Base-by-base conservation (phyloP, 2,113 vertebrate species). In the Zingel zingel region DNA sequence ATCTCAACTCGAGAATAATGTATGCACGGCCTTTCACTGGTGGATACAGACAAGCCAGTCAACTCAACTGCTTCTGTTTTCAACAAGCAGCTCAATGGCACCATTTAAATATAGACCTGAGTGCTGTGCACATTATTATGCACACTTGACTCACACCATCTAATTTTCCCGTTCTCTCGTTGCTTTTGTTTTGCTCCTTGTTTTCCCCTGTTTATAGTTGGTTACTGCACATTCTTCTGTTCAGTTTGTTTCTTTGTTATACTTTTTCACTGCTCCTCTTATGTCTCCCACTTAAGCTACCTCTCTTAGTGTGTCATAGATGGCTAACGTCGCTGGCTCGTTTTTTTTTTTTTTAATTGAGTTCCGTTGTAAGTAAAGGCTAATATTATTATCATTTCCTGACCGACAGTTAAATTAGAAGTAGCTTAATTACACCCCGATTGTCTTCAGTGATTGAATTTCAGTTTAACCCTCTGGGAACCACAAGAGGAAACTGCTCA, bases 1-100 rank as follows among this genome's bases (percentile, higher is more conserved):
- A 92, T 96, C 93, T 90, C 87, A 86, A 83, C 95, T 94, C 92
- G 86, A 94, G 95, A 95, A 85, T 97, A 97, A 98, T 96, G 94
- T 97, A 96, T 94, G 90, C 92, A 59, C 69, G 76, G 82, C 81
- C 84, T 83, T 89, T 81, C 62, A 65, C 86, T 79, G 89, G 57
- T 48, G 86, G 81, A 77, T 73, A 84, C 78, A 90, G 66, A 84
- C 57, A 51, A 89, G 77, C 77, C 62, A 84, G 84, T 77, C 82
- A 73, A 92, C 77, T 88, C 78, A 68, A 39, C 85, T 39, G 74
- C 71, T 73, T 65, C 59, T 85, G 82, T 93, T 92, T 92, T 88
- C 82, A 92, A 88, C 86, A 87, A 86, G 81, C 83, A 89, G 80
- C 82, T 92, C 87, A 86, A 84, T 89, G 63, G 86, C 70, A 74